A percentile compares a stretch with the other conserved stretches of the same genome.
Conservation (phyloP, 2,888 invertebrate species). For the Acholoe squamosa region DNA sequence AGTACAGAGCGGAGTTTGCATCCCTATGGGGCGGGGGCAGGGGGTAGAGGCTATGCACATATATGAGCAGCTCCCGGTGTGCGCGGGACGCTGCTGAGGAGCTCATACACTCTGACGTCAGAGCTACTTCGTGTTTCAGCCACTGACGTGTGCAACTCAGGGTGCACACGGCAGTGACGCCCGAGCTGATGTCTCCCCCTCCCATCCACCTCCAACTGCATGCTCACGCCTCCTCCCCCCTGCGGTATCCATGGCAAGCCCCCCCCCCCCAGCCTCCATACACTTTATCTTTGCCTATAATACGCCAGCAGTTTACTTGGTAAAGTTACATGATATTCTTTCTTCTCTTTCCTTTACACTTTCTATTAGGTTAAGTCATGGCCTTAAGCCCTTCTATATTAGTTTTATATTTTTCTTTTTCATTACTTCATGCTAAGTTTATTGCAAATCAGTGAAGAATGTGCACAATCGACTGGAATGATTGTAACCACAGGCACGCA, state of each 20-base stretch:
- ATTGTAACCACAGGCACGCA: too few relatives aligned
- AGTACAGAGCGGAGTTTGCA: background rate
- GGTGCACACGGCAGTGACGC: background rate
- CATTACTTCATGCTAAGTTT: too few relatives aligned
- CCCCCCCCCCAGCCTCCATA: too few relatives aligned
- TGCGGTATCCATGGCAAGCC: background rate
- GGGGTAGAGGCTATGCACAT: constrained; percentile 8
- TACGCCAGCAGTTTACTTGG: too few relatives aligned
- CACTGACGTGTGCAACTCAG: background rate
- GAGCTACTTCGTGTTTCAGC: constrained; percentile 26
- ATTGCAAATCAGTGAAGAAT: too few relatives aligned
- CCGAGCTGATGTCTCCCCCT: background rate
- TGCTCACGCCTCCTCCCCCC: background rate
- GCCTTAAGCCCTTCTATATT: too few relatives aligned
- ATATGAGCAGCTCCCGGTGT: constrained; percentile 6
- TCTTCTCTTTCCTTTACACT: too few relatives aligned
- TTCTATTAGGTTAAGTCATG: too few relatives aligned
- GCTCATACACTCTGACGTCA: constrained; percentile 32
- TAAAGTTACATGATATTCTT: too few relatives aligned
- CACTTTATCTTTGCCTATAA: too few relatives aligned
- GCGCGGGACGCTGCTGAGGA: background rate
- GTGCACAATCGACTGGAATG: too few relatives aligned
- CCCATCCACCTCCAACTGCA: background rate
- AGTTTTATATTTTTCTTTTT: too few relatives aligned
- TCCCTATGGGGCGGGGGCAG: background rate